These are phyloP conservation scores for Stenotaenia linearis DNA, from an alignment of 2,888 invertebrate genomes.

Conservation along the genomic window DNA sequence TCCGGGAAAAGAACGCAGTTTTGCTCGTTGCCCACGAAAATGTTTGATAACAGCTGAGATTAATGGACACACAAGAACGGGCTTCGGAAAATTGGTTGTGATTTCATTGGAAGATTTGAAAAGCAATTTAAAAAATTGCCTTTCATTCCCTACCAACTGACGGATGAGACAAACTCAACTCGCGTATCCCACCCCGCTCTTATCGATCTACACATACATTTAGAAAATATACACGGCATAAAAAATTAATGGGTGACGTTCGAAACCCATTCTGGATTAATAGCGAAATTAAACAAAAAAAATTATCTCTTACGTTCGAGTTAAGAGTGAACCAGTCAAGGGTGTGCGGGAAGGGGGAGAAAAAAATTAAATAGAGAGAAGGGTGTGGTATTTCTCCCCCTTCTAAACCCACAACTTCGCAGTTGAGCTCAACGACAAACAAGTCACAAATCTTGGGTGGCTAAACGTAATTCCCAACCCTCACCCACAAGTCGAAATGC, in stretches of 20 bases:
- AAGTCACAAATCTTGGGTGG: not conserved
- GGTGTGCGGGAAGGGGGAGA: not conserved
- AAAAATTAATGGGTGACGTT: constrained; percentile 6
- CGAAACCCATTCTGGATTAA: constrained; percentile 10
- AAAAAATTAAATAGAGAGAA: constrained; percentile 6
- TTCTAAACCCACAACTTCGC: not conserved
- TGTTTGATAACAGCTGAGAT: constrained; percentile 32
- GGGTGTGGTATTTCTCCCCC: constrained; percentile 21
- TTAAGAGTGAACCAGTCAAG: not conserved
- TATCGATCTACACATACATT: constrained; percentile 28
- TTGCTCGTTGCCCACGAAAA: not conserved
- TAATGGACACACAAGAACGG: constrained; percentile 27
- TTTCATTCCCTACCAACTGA: constrained; percentile 27
- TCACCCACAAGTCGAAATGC: constrained; percentile 11
- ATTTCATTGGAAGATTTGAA: constrained; percentile 31
- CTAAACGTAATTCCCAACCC: not conserved
- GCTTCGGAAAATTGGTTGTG: constrained; percentile 29
- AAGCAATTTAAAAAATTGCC: constrained; percentile 32
- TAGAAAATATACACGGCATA: constrained; percentile 5
- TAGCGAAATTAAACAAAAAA: constrained; percentile 21
- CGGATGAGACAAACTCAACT: constrained; percentile 26
- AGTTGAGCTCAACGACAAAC: constrained; percentile 23
- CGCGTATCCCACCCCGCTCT: constrained; percentile 1
- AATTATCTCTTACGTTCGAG: constrained; percentile 14
- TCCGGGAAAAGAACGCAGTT: constrained; percentile 4